Base-by-base conservation (phyloP, 2,888 invertebrate species). In the Heliconius hortense region DNA sequence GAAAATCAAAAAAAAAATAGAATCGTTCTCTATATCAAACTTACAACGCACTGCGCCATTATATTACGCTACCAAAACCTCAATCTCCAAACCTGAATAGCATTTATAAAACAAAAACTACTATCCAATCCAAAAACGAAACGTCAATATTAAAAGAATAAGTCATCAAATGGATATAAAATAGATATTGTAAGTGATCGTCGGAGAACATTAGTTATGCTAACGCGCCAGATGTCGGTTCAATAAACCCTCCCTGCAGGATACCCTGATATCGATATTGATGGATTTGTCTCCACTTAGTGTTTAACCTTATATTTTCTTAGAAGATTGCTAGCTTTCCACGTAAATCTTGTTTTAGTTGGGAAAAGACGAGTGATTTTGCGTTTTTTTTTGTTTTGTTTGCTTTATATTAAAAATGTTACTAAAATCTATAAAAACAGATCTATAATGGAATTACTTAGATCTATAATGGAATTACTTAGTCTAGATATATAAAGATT, bases 211-310 rank as follows among this genome's bases (percentile, higher is more conserved):
- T 85, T 83, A 80, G 80, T 81, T 80, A 83, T 83, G 82, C 82
- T 84, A 83, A 85, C 84, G 84, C 80, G 79, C 81, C 84, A 86
- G 86, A 85, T 86, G 85, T 79, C 79, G 80, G 81, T 82, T 83
- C 84, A 83, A 86, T 86, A 86, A 82, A 82, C 83, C 79, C 75
- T 71, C 71, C 76, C 77, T 79, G 79, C 79, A 77, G 79, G 79
- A 78, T 79, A 76, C 76, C 21, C 21, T 59, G 76, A 74, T 74
- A 73, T 78, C 71, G 71, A 62, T 62, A 71, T 71, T 71, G 60
- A 71, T 71, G 71, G 71, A 71, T 71, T 71, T 71, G 71, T 71
- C 71, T 71, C 60, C 8, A 71, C 71, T 60, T 71, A 71, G 43
- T 71, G 39, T 71, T 31, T 71, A 71, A 69, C 31, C 56, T 56